Percentiles rank a stretch among this genome's conserved stretches.
These are phyloP conservation scores for Heteropelma amictum DNA, from an alignment of 2,888 invertebrate genomes.

Conservation along the genomic window DNA sequence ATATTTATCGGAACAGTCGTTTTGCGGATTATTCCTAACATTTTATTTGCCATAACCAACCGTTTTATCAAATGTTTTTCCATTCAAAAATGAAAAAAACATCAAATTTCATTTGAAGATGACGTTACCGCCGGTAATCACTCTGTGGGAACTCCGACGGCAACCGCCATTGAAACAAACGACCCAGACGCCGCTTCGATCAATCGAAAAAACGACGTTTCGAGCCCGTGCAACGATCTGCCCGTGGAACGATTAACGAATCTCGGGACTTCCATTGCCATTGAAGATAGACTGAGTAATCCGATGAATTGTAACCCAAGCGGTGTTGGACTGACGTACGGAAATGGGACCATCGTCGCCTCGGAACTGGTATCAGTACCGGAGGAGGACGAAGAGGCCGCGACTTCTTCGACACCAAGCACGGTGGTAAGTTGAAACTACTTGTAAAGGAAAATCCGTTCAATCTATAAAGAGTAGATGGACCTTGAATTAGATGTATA, in stretches of 20 bases:
- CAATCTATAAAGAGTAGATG: too few relatives aligned
- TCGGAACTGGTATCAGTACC: slow-evolving; percentile 81
- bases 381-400: slow-evolving; percentile 83
- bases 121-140: slow-evolving; percentile 61
- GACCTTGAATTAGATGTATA: too few relatives aligned
- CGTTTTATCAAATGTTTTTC: too few relatives aligned
- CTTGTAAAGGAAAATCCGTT: too few relatives aligned
- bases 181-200: slow-evolving; percentile 33
- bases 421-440: slow-evolving; percentile 83
- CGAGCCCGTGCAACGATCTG: slow-evolving; percentile 56
- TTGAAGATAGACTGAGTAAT: slow-evolving; percentile 73
- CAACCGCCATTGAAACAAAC: slow-evolving; percentile 39
- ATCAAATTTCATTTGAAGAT: slow-evolving; percentile 63
- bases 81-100: background rate
- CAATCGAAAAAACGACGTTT: slow-evolving; percentile 60
- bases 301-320: slow-evolving; percentile 68
- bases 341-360: slow-evolving; percentile 60
- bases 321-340: slow-evolving; percentile 61
- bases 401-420: slow-evolving; percentile 85
- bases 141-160: slow-evolving; percentile 33
- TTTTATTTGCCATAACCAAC: too few relatives aligned
- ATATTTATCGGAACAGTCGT: too few relatives aligned
- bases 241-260: slow-evolving; percentile 64
- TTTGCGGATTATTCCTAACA: too few relatives aligned
- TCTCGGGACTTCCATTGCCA: slow-evolving; percentile 75